Conservation (phyloP, 1,140 invertebrate species). For the Stegodyphus mimosarum region DNA sequence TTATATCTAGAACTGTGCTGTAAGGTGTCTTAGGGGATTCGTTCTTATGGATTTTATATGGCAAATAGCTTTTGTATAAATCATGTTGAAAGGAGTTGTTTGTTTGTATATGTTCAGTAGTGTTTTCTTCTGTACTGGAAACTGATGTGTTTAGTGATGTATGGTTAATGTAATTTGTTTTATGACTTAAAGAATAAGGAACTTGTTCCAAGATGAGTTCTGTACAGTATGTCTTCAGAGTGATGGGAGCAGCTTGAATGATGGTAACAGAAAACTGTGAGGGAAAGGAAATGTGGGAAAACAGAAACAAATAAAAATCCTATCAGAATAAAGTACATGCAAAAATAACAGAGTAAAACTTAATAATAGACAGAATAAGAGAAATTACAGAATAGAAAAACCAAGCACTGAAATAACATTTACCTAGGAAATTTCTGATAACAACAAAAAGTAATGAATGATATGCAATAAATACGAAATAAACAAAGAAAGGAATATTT, state of each 20-base stretch:
- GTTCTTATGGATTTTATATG: background rate
- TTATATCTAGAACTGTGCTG: slow-evolving; percentile 14
- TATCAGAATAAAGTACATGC: slow-evolving; percentile 55
- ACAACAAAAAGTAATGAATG: too few species aligned
- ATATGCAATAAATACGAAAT: too few species aligned
- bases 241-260: slow-evolving; percentile 71
- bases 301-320: slow-evolving; percentile 49
- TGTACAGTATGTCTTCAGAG: slow-evolving; percentile 79
- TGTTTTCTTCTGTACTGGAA: background rate
- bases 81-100: slow-evolving; percentile 64
- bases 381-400: background rate
- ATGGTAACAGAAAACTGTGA: slow-evolving; percentile 60
- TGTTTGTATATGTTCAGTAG: slow-evolving; percentile 33
- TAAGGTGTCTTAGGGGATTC: background rate
- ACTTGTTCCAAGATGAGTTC: slow-evolving; percentile 76
- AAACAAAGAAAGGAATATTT: too few species aligned
- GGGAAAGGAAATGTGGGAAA: slow-evolving; percentile 45
- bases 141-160: background rate
- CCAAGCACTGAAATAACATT: background rate
- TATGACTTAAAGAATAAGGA: slow-evolving; percentile 17
- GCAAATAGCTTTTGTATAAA: slow-evolving; percentile 24
- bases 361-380: background rate
- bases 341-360: slow-evolving; percentile 15
- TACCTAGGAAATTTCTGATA: too few species aligned
- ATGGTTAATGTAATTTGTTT: slow-evolving; percentile 1